Evolutionary conservation across 2,797 vertebrate species (phyloP), one percentile per base, ranked within the genome.

Genomic region (Pogonophryne albipinna): DNA sequence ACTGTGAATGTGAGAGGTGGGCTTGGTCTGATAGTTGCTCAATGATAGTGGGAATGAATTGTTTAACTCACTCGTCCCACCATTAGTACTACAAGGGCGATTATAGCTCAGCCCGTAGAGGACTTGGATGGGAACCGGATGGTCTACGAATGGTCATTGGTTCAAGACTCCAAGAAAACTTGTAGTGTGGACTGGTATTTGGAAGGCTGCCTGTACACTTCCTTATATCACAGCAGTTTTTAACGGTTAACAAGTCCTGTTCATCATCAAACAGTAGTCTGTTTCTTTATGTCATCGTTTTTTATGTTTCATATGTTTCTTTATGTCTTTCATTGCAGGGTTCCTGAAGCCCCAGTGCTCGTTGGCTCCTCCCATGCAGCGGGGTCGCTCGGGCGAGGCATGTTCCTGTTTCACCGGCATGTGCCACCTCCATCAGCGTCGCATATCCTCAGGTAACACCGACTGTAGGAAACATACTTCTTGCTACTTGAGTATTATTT

Each of bases 281-380:
- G 47, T 16, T n/a, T 58, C 7, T 19, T 10, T 34, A 31, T 7
- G 15, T 17, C 6, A 13, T 14, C 20, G 15, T 34, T 1, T 3
- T 3, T 67, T 27, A 2, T 0, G 1, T 19, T 20, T 14, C 9
- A 19, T 12, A 38, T 70, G 6, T 62, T 20, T 71, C 49, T 17
- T 10, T 2, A 1, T 86, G 49, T 82, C 14, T 78, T 46, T 81
- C 59, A 14, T 74, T 64, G 0, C 86, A 96, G 95, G 95, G 93
- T 96, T 95, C 90, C 88, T 96, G 89, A 96, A 96, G 90, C 95
- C 95, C 91, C 95, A 95, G 95, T 96, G 95, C 91, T 95, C 95
- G 16, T 66, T 96, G 91, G 93, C 95, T 67, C 92, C 95, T 51
- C 94, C 95, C 53, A 91, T 93, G 89, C 94, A 95, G 84, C 91